These are phyloP conservation scores for Brevimyrus niger DNA, from an alignment of 2,113 vertebrate species.

Conservation along the genomic window DNA sequence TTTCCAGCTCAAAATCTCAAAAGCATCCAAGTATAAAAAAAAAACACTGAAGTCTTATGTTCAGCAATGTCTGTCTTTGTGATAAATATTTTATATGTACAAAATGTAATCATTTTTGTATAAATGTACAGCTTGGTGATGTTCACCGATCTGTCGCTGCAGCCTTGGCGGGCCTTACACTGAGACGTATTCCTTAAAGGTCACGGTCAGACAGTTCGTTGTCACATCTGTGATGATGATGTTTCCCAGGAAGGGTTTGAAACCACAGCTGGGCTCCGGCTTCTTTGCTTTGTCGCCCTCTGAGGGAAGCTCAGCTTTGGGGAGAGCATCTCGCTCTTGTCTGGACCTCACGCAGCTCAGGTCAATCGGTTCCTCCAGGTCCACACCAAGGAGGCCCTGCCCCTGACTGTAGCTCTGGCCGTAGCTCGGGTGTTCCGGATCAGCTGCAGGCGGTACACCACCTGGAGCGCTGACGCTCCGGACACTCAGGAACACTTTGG, in stretches of 20 bases:
- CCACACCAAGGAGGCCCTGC: slow-evolving; percentile 61
- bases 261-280: slow-evolving; percentile 61
- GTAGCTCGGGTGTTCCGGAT: slow-evolving; percentile 61
- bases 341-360: slow-evolving; percentile 85
- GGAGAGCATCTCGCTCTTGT: slow-evolving; percentile 41
- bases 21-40: slow-evolving; percentile 55
- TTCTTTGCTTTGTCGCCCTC: slow-evolving; percentile 44
- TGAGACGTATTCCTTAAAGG: slow-evolving; percentile 94
- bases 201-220: slow-evolving; percentile 94
- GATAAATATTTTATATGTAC: slow-evolving; percentile 62
- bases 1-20: neutral
- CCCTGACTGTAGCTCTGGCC: slow-evolving; percentile 41
- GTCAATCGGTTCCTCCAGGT: slow-evolving; percentile 93
- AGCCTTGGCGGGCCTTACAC: slow-evolving; percentile 51
- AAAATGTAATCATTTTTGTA: slow-evolving; percentile 45
- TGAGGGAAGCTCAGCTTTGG: slow-evolving; percentile 27
- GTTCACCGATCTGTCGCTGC: neutral
- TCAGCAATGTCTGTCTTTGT: slow-evolving; percentile 57
- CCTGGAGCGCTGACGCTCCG: slow-evolving; percentile 78
- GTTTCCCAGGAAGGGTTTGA: slow-evolving; percentile 92
- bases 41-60: slow-evolving; percentile 32
- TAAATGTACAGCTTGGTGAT: slow-evolving; percentile 50
- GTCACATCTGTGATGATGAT: slow-evolving; percentile 98
- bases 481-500: slow-evolving; percentile 71
- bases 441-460: slow-evolving; percentile 56